These are phyloP conservation scores for Pardosa pseudoannulata DNA, from an alignment of 2,888 invertebrate genomes.

Conservation along the genomic window DNA sequence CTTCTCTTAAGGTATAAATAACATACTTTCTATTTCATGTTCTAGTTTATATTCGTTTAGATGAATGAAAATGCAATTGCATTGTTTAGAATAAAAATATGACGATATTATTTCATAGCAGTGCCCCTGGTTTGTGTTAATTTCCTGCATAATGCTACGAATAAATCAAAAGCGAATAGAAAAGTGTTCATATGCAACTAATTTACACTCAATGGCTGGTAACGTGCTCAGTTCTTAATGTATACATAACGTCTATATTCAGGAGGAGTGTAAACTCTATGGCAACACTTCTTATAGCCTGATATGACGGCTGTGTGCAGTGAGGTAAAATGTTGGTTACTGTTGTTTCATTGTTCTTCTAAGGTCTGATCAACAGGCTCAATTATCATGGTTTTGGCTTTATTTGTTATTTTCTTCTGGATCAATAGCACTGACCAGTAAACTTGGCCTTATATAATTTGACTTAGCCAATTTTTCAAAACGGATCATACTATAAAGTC, in stretches of 20 bases:
- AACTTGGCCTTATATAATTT: too few relatives aligned
- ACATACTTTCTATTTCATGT: too few relatives aligned
- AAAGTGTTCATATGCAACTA: not conserved
- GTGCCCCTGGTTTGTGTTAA: slow-evolving; percentile 60
- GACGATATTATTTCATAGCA: too few relatives aligned
- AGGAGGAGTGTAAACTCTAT: slow-evolving; percentile 17
- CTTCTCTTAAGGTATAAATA: too few relatives aligned
- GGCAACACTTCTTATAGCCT: slow-evolving; percentile 12
- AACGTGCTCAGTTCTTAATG: not conserved
- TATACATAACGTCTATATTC: not conserved
- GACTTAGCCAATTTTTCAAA: too few relatives aligned
- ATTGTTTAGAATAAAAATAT: too few relatives aligned
- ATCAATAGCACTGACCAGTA: too few relatives aligned
- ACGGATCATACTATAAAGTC: too few relatives aligned
- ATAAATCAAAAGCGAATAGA: not conserved
- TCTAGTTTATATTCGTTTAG: too few relatives aligned
- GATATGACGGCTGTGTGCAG: not conserved
- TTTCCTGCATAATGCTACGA: not conserved
- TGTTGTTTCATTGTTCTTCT: not conserved
- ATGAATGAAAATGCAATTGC: too few relatives aligned
- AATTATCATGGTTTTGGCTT: too few relatives aligned
- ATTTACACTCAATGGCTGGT: not conserved
- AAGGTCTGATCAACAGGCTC: not conserved
- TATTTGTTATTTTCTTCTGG: too few relatives aligned
- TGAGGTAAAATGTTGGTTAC: slow-evolving; percentile 3